Evolutionary conservation across 2,888 invertebrate genomes (phyloP).

Genomic region (Amphiduros pacificus): DNA sequence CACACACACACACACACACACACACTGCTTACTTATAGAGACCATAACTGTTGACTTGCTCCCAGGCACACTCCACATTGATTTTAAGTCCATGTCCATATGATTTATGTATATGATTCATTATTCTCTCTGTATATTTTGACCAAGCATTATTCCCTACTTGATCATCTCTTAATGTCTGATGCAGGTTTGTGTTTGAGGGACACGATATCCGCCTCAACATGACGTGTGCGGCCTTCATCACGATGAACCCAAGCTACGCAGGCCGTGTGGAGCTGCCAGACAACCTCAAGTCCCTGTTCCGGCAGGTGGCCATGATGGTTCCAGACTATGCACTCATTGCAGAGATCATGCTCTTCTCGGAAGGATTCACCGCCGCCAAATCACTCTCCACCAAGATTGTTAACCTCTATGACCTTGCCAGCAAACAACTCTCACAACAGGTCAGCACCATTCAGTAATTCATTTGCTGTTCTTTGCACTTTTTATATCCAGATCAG

Average conservation of each 20-base stretch:
- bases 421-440: slow-evolving; percentile 58
- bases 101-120: too few relatives aligned
- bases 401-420: slow-evolving; percentile 57
- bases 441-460: too few relatives aligned
- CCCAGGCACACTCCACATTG: too few relatives aligned
- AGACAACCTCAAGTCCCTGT: slow-evolving; percentile 59
- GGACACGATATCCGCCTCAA: slow-evolving; percentile 58
- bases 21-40: too few relatives aligned
- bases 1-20: too few relatives aligned
- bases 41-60: too few relatives aligned
- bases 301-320: slow-evolving; percentile 60
- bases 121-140: too few relatives aligned
- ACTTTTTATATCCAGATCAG: too few relatives aligned
- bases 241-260: slow-evolving; percentile 60
- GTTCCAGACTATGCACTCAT: slow-evolving; percentile 58
- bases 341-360: slow-evolving; percentile 59
- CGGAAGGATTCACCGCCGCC: slow-evolving; percentile 56
- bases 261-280: slow-evolving; percentile 59
- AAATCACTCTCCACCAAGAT: slow-evolving; percentile 58
- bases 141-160: too few relatives aligned
- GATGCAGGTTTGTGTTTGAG: slow-evolving; percentile 55
- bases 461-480: too few relatives aligned
- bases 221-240: slow-evolving; percentile 57
- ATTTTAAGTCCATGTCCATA: too few relatives aligned
- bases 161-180: too few relatives aligned